Evolutionary conservation across 2,888 invertebrate genomes (phyloP).

Genomic region (Myathropa florea): DNA sequence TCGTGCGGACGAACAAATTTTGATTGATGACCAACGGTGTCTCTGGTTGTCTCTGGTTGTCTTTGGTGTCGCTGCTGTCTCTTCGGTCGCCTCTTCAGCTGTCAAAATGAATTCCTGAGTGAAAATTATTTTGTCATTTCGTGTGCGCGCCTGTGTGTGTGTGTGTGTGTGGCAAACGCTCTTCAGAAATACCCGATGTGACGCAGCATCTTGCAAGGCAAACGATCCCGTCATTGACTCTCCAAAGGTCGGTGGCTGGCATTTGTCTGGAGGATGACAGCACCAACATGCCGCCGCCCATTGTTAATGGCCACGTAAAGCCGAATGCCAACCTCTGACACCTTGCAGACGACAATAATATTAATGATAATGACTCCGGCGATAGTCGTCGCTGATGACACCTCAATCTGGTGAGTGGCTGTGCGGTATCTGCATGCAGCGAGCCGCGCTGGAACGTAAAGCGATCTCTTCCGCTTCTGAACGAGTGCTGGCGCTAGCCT

Average conservation of each 20-base stretch:
- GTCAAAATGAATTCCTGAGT: conserved; percentile 10
- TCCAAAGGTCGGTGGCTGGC: conserved; percentile 12
- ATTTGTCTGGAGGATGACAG: conserved; percentile 20
- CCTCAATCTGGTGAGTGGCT: conserved; percentile 26
- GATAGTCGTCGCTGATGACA: conserved; percentile 31
- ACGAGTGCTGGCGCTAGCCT: conserved; percentile 17
- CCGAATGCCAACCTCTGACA: conserved; percentile 57
- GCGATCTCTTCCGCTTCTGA: conserved; percentile 31
- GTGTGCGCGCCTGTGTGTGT: not conserved
- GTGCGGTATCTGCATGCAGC: not conserved
- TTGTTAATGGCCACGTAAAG: conserved; percentile 25
- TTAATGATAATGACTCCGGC: conserved; percentile 59
- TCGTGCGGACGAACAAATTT: conserved; percentile 32
- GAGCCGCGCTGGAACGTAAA: conserved; percentile 15
- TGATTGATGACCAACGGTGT: conserved; percentile 58
- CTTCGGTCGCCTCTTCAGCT: conserved; percentile 7
- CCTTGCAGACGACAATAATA: conserved; percentile 60
- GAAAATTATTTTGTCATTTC: conserved; percentile 45
- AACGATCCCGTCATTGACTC: not conserved
- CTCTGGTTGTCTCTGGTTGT: conserved; percentile 16
- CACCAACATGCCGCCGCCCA: not conserved
- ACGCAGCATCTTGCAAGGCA: not conserved
- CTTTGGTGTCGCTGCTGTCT: not conserved
- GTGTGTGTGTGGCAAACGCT: conserved; percentile 33
- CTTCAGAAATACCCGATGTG: conserved; percentile 34